A percentile compares a stretch with the other conserved stretches of the same genome.
Conservation (phyloP, 2,888 invertebrate genomes). For the Steromphala cineraria region DNA sequence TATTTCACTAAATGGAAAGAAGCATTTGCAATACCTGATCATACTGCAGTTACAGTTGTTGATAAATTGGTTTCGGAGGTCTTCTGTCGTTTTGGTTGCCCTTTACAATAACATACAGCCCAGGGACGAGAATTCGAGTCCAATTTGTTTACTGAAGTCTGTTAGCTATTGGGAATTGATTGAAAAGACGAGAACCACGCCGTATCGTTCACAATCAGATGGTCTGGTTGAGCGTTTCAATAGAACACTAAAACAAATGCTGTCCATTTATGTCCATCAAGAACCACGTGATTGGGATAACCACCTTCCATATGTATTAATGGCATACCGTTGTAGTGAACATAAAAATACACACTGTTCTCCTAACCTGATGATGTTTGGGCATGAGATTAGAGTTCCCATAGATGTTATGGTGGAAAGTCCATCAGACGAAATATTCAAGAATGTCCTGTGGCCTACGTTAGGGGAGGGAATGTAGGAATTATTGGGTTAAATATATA, state of each 20-base stretch:
- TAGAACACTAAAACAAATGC: slow-evolving; percentile 35
- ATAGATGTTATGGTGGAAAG: slow-evolving; percentile 39
- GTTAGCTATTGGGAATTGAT: slow-evolving; percentile 37
- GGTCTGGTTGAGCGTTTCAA: slow-evolving; percentile 43
- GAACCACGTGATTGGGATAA: slow-evolving; percentile 41
- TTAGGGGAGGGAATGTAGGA: no score
- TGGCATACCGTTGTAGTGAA: slow-evolving; percentile 34
- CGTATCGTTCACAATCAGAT: slow-evolving; percentile 39
- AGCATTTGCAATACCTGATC: background rate
- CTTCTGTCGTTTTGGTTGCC: no score
- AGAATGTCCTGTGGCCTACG: no score
- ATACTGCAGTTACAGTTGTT: background rate
- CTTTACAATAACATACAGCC: no score
- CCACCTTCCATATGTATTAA: slow-evolving; percentile 35
- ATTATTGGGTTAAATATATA: no score
- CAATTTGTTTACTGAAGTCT: background rate
- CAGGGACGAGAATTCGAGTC: no score
- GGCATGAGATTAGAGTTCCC: slow-evolving; percentile 36
- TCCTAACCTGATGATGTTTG: slow-evolving; percentile 39
- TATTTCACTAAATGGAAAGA: no score
- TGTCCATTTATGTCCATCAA: slow-evolving; percentile 7
- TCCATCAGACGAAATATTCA: no score
- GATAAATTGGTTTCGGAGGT: background rate
- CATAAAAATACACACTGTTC: slow-evolving; percentile 36
- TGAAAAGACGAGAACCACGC: slow-evolving; percentile 41